Percentiles rank a stretch among this genome's conserved stretches.
phyloP scores from a whole-genome alignment of 1,140 invertebrate genomes.

The Saccostrea cuccullata region DNA sequence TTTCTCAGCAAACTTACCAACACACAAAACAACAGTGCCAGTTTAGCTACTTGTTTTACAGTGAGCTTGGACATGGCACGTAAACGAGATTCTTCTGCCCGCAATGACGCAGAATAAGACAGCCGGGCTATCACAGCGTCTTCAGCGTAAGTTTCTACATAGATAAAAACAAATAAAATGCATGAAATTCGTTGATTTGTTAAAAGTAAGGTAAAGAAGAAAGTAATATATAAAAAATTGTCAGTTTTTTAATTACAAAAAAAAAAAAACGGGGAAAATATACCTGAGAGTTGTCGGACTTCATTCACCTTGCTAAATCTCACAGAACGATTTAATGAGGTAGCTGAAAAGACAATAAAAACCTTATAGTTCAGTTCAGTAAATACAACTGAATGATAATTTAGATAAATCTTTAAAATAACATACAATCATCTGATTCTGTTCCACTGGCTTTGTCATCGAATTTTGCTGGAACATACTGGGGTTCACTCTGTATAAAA shows the following conservation, averaged over 20 bases:
- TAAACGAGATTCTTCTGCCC: constrained; percentile 85
- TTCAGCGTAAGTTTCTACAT: constrained; percentile 86
- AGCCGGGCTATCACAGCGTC: constrained; percentile 90
- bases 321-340: constrained; percentile 81
- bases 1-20: constrained; percentile 82
- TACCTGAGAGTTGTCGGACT: constrained; percentile 79
- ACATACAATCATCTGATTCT: constrained; percentile 87
- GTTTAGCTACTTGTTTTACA: constrained; percentile 85
- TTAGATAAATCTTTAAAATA: too few species aligned
- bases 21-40: constrained; percentile 88
- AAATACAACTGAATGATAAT: too few species aligned
- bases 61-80: constrained; percentile 85
- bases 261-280: background rate
- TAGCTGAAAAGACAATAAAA: constrained; percentile 2
- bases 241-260: background rate
- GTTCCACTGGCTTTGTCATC: constrained; percentile 86
- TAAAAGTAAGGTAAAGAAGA: too few species aligned
- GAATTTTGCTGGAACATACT: constrained; percentile 90
- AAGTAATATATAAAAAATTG: background rate
- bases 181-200: background rate
- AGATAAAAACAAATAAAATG: constrained; percentile 43
- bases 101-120: constrained; percentile 88
- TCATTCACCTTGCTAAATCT: constrained; percentile 92
- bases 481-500: constrained; percentile 86
- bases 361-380: background rate